Evolutionary conservation across 2,113 vertebrate species (phyloP), one percentile per base, ranked within the genome.

Genomic region (Manacus vitellinus): DNA sequence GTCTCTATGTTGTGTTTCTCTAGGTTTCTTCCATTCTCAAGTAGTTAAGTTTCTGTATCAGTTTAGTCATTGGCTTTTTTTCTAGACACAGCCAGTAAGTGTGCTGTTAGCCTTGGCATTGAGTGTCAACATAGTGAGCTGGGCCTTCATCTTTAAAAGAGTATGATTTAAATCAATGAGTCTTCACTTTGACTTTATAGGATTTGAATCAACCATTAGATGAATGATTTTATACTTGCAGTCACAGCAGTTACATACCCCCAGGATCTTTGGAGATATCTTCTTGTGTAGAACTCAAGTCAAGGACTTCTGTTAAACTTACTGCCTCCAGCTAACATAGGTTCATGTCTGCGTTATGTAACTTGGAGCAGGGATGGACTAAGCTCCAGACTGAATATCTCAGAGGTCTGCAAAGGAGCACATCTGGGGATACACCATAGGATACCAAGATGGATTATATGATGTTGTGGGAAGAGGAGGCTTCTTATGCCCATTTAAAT

Each of bases 271-370:
- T 70, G 30, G 72, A 82, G 41, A 12, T 23, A 12, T 14, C 10
- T 41, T 88, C 37, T 39, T 46, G 23, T 49, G 23, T 54, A 41
- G 68, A 89, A 24, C n/a, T 70, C 47, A 70, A 51, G 15, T 83
- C 14, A 61, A 73, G 14, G 33, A 55, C 6, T 85, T 74, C 14
- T 52, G 27, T 52, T 95, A 65, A 73, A 66, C 14, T 66, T 41
- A 37, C 4, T 35, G 41, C 13, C 25, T 92, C 24, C 39, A 78
- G 10, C 21, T 44, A 35, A 17, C 35, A 39, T 4, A 46, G 43
- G 28, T 58, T 20, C 24, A 25, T 0, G 0, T 54, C 39, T 86
- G n/a, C 0, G 0, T 74, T 71, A 18, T 9, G 10, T 62, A 35
- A 52, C 33, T 74, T 44, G 55, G 52, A 51, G 46, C 10, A 81